These are phyloP conservation scores for Spodoptera littoralis DNA, from an alignment of 2,888 invertebrate genomes.

Conservation along the genomic window DNA sequence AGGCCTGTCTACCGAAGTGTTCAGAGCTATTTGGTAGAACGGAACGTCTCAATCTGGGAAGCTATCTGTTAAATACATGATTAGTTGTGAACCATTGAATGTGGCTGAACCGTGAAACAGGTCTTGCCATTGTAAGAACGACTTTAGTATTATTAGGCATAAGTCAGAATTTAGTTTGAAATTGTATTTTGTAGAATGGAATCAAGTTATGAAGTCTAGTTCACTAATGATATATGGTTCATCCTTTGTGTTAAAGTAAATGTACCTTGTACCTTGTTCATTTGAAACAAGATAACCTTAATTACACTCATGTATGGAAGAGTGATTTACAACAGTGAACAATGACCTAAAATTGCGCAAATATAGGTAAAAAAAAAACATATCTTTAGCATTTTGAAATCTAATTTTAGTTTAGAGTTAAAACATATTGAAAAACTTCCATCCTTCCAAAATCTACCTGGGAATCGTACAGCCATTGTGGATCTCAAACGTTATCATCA, in stretches of 20 bases:
- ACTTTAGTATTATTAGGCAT: not conserved
- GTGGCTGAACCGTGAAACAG: not conserved
- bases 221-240: no score
- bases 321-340: no score
- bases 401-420: slow-evolving; percentile 30
- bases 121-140: no score
- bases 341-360: no score
- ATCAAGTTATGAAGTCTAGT: no score
- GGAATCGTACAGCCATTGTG: slow-evolving; percentile 29
- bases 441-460: slow-evolving; percentile 38
- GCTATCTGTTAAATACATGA: slow-evolving; percentile 35
- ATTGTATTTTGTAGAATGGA: no score
- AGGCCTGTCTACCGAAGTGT: slow-evolving; percentile 33
- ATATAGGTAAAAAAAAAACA: no score
- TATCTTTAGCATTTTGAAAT: not conserved
- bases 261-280: no score
- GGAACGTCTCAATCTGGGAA: slow-evolving; percentile 39
- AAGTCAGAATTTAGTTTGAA: no score
- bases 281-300: no score
- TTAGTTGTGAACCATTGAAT: slow-evolving; percentile 22
- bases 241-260: no score
- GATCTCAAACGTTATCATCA: slow-evolving; percentile 34
- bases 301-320: no score
- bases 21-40: slow-evolving; percentile 27
- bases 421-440: slow-evolving; percentile 16